Conservation (phyloP, 2,888 invertebrate genomes). For the Andrena flavipes region DNA sequence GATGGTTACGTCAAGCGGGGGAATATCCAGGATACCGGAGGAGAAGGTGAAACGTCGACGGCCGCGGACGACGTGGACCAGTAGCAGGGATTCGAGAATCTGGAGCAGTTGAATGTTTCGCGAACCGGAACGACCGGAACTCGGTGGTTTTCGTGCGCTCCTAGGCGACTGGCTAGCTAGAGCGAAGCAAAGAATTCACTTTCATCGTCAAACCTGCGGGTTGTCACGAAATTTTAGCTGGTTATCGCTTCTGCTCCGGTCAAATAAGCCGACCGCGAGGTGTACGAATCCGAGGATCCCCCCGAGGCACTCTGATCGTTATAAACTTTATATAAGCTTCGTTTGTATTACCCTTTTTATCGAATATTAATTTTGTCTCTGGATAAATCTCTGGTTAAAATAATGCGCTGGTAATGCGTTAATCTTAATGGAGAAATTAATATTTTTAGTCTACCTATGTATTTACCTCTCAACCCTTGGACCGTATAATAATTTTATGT, state of each 20-base stretch:
- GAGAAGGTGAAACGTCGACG: constrained; percentile 36
- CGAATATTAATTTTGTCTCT: neutral
- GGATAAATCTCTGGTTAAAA: neutral
- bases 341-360: neutral
- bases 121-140: constrained; percentile 53
- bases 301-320: neutral
- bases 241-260: constrained; percentile 19
- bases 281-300: neutral
- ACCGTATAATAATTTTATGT: no score
- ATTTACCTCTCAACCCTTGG: no score
- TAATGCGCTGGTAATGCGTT: no score
- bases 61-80: neutral
- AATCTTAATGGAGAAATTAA: no score
- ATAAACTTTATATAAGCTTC: no score
- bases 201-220: constrained; percentile 59
- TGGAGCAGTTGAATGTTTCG: constrained; percentile 65
- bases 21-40: constrained; percentile 29
- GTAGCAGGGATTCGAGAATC: constrained; percentile 57
- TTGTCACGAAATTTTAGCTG: constrained; percentile 12
- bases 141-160: constrained; percentile 18
- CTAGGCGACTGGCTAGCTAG: constrained; percentile 26
- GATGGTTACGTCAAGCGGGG: constrained; percentile 10
- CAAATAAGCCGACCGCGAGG: neutral
- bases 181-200: constrained; percentile 68
- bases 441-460: no score